Evolutionary conservation across 2,113 vertebrate species (phyloP).

Genomic region (Scomber scombrus): DNA sequence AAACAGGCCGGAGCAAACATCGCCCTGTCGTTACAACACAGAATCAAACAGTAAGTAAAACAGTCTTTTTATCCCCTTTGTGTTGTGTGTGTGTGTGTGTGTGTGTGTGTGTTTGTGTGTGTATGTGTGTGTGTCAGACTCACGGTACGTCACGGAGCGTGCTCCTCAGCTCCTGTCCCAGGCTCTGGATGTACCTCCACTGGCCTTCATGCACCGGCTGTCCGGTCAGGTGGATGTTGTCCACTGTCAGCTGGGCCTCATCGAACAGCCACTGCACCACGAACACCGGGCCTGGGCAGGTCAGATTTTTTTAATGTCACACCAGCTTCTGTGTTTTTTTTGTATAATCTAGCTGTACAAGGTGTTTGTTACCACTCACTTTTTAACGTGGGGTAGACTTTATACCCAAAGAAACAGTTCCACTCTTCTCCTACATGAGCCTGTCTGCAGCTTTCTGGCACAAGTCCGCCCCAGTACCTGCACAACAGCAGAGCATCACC

Average conservation of each 20-base stretch:
- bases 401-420: constrained; percentile 85
- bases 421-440: constrained; percentile 80
- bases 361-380: constrained; percentile 46
- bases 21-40: constrained; percentile 84
- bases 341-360: rapidly evolving
- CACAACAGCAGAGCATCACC: constrained; percentile 1
- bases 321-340: neutral
- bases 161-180: constrained; percentile 91
- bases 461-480: constrained; percentile 93
- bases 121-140: constrained; percentile 60
- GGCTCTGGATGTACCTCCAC: constrained; percentile 95
- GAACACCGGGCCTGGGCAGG: constrained; percentile 90
- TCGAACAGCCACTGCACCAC: constrained; percentile 98
- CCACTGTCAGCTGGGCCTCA: constrained; percentile 93
- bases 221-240: constrained; percentile 93
- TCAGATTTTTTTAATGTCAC: neutral
- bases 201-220: constrained; percentile 93
- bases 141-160: constrained; percentile 93
- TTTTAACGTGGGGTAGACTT: constrained; percentile 89
- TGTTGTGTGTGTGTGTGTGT: neutral
- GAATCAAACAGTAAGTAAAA: neutral
- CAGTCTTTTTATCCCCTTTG: rapidly evolving
- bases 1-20: constrained; percentile 96
- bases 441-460: constrained; percentile 92
- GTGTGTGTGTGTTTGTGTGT: neutral